phyloP scores from a whole-genome alignment of 2,113 vertebrate species.

The Boleophthalmus pectinirostris region DNA sequence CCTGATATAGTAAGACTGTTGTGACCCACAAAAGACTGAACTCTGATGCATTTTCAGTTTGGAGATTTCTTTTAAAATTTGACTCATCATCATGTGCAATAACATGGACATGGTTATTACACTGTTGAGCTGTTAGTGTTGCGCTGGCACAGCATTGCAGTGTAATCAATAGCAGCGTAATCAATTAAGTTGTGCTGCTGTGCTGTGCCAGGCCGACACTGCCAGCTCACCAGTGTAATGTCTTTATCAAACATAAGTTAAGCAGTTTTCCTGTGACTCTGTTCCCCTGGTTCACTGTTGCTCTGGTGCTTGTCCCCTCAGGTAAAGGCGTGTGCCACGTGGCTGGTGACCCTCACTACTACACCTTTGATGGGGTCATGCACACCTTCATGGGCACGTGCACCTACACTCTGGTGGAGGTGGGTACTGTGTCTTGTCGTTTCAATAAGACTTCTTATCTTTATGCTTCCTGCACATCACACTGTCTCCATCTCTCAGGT shows the following conservation, averaged over 20 bases:
- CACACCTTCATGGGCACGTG: conserved; percentile 91
- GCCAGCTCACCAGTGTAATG: too few relatives aligned
- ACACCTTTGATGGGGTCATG: conserved; percentile 87
- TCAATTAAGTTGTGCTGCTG: too few relatives aligned
- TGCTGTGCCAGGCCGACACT: too few relatives aligned
- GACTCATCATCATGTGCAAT: neutral
- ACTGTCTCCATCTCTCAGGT: conserved; percentile 39
- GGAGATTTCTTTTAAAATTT: neutral
- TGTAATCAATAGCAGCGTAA: too few relatives aligned
- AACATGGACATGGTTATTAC: too few relatives aligned
- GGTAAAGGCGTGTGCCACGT: conserved; percentile 85
- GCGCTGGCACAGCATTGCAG: too few relatives aligned
- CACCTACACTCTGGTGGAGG: conserved; percentile 87
- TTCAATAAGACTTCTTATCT: neutral
- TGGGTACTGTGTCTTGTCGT: conserved; percentile 9
- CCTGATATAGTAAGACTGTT: too few relatives aligned
- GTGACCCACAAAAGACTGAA: neutral
- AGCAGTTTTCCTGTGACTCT: neutral
- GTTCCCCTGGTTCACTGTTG: too few relatives aligned
- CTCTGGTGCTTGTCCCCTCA: conserved; percentile 35
- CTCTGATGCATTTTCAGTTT: neutral
- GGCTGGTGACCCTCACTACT: conserved; percentile 88
- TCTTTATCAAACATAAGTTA: too few relatives aligned
- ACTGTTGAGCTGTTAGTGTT: too few relatives aligned
- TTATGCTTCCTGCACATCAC: neutral